Base-by-base conservation (phyloP, 2,113 vertebrate genomes). In the Zosterops hypoxanthus region DNA sequence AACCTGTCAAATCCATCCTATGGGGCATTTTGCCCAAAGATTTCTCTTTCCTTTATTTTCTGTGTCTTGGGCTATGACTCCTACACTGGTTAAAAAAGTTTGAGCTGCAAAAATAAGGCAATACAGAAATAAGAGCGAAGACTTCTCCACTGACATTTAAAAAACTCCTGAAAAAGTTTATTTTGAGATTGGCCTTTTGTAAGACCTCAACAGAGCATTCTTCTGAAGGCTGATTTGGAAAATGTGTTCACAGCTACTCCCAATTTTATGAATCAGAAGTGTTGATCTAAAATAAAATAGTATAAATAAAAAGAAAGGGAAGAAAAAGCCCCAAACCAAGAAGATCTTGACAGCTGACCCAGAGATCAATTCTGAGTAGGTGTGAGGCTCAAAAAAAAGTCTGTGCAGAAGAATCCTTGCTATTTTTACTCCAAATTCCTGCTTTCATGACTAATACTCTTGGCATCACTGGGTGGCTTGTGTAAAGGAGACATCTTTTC, bases 111-210 rank as follows among this genome's bases (percentile, higher is more conserved):
- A 50, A 85, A 19, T 19, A 63, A 63, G 42, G 18, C 46, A 60
- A n/a, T 19, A 5, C 28, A 90, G 60, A 81, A 86, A 56, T 84
- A 61, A 11, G n/a, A 93, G 28, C 3, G 2, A 73, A 82, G 56
- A 23, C 6, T 64, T 34, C 14, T 14, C 69, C 22, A 31, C 23
- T 88, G 94, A 68, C 81, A 78, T 95, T 93, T 88, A 23, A 94
- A 88, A 85, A 90, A 53, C 26, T 60, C n/a, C 39, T 59, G 29
- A 86, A 70, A 70, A 95, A 83, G 56, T 95, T 94, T 92, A 77
- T 95, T 95, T 86, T 86, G 53, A 88, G 75, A 36, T 31, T 81
- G 80, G 82, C 79, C 79, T 96, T 94, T 96, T 71, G 36, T 52
- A 84, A 95, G 91, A 55, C 70, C 36, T 84, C 73, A 85, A 24